phyloP scores from a whole-genome alignment of 2,797 vertebrate species.

The Lutjanus argentimaculatus region DNA sequence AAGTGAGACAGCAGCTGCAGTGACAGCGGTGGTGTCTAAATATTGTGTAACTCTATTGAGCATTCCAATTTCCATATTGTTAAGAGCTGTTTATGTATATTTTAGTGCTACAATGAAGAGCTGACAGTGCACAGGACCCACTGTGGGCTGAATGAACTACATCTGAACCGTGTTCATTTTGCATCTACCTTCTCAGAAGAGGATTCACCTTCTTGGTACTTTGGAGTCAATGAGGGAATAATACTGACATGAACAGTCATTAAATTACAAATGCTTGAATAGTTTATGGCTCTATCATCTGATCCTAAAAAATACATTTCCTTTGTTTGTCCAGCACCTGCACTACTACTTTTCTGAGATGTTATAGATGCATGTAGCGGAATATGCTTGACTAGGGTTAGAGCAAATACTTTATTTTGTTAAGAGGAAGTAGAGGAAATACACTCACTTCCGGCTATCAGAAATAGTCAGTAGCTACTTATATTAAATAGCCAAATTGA shows the following conservation, averaged over 20 bases:
- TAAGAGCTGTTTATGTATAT: slow-evolving; percentile 45
- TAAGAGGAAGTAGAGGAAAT: no score
- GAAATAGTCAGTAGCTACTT: no score
- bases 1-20: slow-evolving; percentile 25
- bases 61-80: slow-evolving; percentile 15
- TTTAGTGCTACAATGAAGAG: slow-evolving; percentile 42
- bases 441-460: no score
- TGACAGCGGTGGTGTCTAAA: slow-evolving; percentile 36
- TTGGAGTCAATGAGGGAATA: slow-evolving; percentile 19
- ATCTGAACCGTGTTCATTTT: slow-evolving; percentile 35
- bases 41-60: slow-evolving; percentile 15
- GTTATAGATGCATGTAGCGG: no score
- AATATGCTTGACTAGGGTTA: no score
- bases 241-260: neutral
- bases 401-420: no score
- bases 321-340: no score
- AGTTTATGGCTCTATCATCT: no score
- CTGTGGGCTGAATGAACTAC: slow-evolving; percentile 28
- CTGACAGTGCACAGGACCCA: slow-evolving; percentile 31
- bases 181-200: slow-evolving; percentile 2
- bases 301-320: no score
- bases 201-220: slow-evolving; percentile 24
- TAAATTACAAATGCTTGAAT: no score
- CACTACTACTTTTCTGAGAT: no score
- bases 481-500: no score